Evolutionary conservation across 64 coral and sea anemone species (phyloP).

Genomic region (Montipora foliosa): DNA sequence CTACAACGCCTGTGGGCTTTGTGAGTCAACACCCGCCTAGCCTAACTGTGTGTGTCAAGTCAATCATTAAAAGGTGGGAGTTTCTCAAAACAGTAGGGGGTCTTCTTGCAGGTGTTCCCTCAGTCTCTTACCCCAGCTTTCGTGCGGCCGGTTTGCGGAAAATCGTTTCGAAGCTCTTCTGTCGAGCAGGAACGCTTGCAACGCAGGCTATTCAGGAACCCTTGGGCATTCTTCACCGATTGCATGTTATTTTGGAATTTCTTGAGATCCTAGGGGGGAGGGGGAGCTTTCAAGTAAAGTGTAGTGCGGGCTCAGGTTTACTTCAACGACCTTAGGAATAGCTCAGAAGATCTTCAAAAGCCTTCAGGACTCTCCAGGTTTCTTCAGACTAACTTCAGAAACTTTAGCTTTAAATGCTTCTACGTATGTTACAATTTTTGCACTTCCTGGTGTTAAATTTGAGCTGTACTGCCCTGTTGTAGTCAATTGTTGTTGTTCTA

Average conservation of each 20-base stretch:
- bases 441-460: slow-evolving; percentile 7
- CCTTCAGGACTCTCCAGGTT: slow-evolving; percentile 4
- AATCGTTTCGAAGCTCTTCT: no score
- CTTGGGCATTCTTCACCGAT: background rate
- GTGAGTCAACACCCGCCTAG: no score
- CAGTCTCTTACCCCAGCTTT: no score
- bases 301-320: slow-evolving; percentile 4
- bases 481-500: background rate
- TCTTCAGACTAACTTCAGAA: background rate
- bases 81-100: no score
- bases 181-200: no score
- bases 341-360: slow-evolving; percentile 4
- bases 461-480: background rate
- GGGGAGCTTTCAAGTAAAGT: background rate
- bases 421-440: background rate
- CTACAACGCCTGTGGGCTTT: no score
- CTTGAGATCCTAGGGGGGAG: background rate
- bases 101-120: no score
- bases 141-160: no score
- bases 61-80: no score
- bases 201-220: background rate
- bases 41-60: no score
- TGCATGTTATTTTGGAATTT: slow-evolving; percentile 14
- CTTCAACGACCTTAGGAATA: slow-evolving; percentile 4
- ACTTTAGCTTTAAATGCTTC: slow-evolving; percentile 9